These are phyloP conservation scores for Periphyllus acericola DNA, from an alignment of 2,888 invertebrate genomes.

Conservation along the genomic window DNA sequence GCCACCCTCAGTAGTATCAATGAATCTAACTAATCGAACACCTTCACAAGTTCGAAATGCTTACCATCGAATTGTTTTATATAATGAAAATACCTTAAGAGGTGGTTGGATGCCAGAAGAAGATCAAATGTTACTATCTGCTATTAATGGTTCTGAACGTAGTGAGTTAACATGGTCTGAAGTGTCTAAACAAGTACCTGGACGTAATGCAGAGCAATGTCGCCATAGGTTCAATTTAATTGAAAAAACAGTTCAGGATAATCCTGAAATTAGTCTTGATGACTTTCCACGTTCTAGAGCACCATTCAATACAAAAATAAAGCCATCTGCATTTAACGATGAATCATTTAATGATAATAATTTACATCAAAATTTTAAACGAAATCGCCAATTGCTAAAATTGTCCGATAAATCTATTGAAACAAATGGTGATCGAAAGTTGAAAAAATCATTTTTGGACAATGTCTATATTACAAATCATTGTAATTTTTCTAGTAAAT, in stretches of 20 bases:
- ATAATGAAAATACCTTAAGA: background rate
- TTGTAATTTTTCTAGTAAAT: constrained; percentile 54
- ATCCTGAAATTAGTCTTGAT: constrained; percentile 33
- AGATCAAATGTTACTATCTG: constrained; percentile 32
- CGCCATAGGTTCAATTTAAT: constrained; percentile 54
- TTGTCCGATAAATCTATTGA: background rate
- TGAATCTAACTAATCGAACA: constrained; percentile 56
- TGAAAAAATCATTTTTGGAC: constrained; percentile 53
- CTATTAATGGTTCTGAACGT: background rate
- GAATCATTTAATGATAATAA: background rate
- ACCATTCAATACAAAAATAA: background rate
- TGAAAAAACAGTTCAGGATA: constrained; percentile 20
- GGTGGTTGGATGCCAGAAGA: constrained; percentile 47
- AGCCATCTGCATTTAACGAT: background rate
- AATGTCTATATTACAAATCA: constrained; percentile 33
- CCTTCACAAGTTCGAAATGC: constrained; percentile 52
- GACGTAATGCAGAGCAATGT: constrained; percentile 55
- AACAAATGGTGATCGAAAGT: constrained; percentile 47
- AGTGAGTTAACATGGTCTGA: constrained; percentile 36
- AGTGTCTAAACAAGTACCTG: constrained; percentile 40
- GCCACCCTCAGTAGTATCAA: constrained; percentile 47
- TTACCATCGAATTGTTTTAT: constrained; percentile 23
- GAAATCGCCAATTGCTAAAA: constrained; percentile 24
- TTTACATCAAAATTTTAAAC: constrained; percentile 31
- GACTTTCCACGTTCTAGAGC: constrained; percentile 3